phyloP scores from a whole-genome alignment of 2,888 invertebrate genomes.

The Galerucella nymphaeae region DNA sequence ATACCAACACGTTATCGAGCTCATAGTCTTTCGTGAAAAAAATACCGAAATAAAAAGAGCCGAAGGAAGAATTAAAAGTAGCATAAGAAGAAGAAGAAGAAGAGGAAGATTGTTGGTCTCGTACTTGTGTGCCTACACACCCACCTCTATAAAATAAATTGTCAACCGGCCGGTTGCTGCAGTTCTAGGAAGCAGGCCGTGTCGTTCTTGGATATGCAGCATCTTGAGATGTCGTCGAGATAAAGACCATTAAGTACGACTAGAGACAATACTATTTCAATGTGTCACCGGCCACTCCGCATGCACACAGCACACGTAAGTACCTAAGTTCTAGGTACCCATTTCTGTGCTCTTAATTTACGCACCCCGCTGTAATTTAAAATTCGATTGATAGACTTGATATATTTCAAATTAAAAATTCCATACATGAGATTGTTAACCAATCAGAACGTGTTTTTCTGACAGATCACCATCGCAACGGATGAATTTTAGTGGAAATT shows the following conservation, averaged over 20 bases:
- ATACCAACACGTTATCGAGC: conserved; percentile 11
- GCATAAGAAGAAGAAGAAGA: conserved; percentile 30
- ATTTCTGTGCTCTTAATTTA: neutral
- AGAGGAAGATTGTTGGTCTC: conserved; percentile 39
- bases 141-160: conserved; percentile 66
- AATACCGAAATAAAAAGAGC: conserved; percentile 7
- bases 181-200: conserved; percentile 61
- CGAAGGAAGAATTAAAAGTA: conserved; percentile 16
- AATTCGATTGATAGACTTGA: neutral
- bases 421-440: too few species aligned
- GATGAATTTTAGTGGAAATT: too few species aligned
- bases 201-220: conserved; percentile 35
- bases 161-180: conserved; percentile 62
- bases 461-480: too few species aligned
- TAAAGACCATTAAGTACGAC: conserved; percentile 66
- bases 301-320: conserved; percentile 31
- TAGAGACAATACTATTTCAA: conserved; percentile 67
- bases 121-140: conserved; percentile 56
- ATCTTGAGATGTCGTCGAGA: conserved; percentile 62
- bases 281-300: conserved; percentile 61
- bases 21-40: neutral
- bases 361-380: neutral
- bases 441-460: too few species aligned
- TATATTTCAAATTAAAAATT: neutral
- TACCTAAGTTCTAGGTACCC: conserved; percentile 14